Conservation (phyloP, 53 echinoderm and acorn worm species). For the Pentamera pediparva region DNA sequence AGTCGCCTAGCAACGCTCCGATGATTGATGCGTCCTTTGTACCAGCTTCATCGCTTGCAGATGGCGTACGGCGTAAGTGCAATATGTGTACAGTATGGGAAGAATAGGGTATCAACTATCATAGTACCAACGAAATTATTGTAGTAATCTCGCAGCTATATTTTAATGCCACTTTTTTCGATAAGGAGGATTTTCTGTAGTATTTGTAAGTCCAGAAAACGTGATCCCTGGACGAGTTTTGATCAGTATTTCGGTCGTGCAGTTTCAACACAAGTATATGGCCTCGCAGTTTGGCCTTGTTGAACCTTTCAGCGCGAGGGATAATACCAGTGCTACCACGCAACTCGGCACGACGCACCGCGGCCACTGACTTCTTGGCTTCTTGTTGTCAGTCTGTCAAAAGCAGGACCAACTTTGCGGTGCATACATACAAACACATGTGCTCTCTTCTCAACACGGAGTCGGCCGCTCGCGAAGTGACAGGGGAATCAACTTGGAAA, state of each 20-base stretch:
- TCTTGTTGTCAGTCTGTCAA: slow-evolving; percentile 38
- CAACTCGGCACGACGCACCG: neutral
- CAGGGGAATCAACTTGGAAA: slow-evolving; percentile 36
- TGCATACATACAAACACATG: slow-evolving; percentile 35
- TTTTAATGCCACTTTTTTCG: too few relatives aligned
- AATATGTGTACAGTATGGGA: too few relatives aligned
- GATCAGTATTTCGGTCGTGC: too few relatives aligned
- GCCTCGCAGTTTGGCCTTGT: neutral
- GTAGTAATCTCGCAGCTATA: too few relatives aligned
- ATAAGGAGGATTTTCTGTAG: too few relatives aligned
- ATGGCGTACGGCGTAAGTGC: slow-evolving; percentile 14
- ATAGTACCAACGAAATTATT: too few relatives aligned
- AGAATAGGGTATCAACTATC: too few relatives aligned
- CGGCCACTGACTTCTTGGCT: slow-evolving; percentile 34
- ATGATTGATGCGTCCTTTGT: slow-evolving; percentile 33
- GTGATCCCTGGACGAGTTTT: too few relatives aligned
- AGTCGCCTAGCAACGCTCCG: neutral
- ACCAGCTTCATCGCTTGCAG: neutral
- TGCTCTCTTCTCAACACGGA: slow-evolving; percentile 28
- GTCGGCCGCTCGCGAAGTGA: slow-evolving; percentile 29
- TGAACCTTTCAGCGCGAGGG: too few relatives aligned
- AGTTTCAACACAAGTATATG: neutral
- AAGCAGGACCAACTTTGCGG: slow-evolving; percentile 35
- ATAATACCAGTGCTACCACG: neutral
- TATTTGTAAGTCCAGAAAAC: too few relatives aligned